Base-by-base conservation (phyloP, 2,113 vertebrate genomes). In the Phalacrocorax aristotelis region DNA sequence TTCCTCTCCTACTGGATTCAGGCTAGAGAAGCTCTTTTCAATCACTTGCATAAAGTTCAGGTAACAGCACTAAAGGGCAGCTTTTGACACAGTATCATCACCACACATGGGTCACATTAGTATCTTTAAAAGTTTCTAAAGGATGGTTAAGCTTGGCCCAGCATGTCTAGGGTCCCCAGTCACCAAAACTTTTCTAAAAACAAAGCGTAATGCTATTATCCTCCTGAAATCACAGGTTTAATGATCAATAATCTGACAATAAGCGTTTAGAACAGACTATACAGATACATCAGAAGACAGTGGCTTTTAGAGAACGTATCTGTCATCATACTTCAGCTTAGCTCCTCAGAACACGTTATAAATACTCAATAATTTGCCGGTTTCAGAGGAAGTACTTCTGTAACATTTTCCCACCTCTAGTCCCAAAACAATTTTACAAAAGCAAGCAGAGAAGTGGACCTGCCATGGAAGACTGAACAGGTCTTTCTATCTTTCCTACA, bases 201-300 rank as follows among this genome's bases (percentile, higher is more conserved):
- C 57, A 8, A 34, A 62, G 6, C 11, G 7, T 26, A 42, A 88
- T 5, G 3, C 4, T 30, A 38, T 2, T 25, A 21, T 11, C 34
- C 60, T 57, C 78, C 85, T 26, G 25, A 85, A 71, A 61, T 23
- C 69, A 32, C 40, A 64, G 49, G 19, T 42, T 23, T 6, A 72
- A 11, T 3, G 9, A 54, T 2, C 46, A 6, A 20, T n/a, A 44
- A 65, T 10, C 52, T 15, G 62, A 20, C 72, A 1, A 0, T 1
- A 46, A 48, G 29, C 32, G 25, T 1, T 19, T 12, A 76, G 30
- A 76, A n/a, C 46, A 66, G 60, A 42, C 42, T 9, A 15, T 5
- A 22, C 29, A 75, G 26, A 5, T 2, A 3, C 2, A 34, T 11
- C 46, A 61, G 22, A 61, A 15, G 60, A 34, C 2, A 0, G 26